Percentiles rank a stretch among this genome's conserved stretches.
These are phyloP conservation scores for Salvelinus fontinalis DNA, from an alignment of 2,113 vertebrate genomes.

Conservation along the genomic window DNA sequence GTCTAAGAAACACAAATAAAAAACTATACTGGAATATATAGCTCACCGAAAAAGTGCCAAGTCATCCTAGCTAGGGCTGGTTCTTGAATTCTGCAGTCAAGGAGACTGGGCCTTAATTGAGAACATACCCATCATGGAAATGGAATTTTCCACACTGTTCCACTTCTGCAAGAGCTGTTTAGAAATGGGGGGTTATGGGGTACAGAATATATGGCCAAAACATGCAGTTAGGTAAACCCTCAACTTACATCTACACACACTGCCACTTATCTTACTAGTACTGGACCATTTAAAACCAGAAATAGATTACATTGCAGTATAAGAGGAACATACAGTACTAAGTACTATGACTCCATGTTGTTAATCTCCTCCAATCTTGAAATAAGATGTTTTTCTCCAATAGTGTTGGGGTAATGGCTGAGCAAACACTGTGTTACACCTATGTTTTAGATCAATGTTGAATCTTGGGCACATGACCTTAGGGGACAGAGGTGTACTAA, in stretches of 20 bases:
- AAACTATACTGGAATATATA: not conserved
- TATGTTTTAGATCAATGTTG: too few species aligned
- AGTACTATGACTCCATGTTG: too few species aligned
- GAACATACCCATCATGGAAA: slow-evolving; percentile 50
- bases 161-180: not conserved
- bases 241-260: not conserved
- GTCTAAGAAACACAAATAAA: slow-evolving; percentile 7
- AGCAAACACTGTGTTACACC: too few species aligned
- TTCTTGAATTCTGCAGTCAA: slow-evolving; percentile 2
- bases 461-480: too few species aligned
- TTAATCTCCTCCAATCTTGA: too few species aligned
- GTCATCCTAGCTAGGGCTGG: slow-evolving; percentile 40
- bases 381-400: too few species aligned
- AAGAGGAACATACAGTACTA: too few species aligned
- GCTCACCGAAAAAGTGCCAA: slow-evolving; percentile 36
- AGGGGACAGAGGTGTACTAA: too few species aligned
- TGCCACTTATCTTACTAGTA: not conserved
- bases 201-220: not conserved
- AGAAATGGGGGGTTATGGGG: slow-evolving; percentile 6
- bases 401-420: too few species aligned
- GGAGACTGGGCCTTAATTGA: slow-evolving; percentile 43
- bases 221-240: slow-evolving; percentile 22
- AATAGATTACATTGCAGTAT: too few species aligned
- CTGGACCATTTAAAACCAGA: too few species aligned
- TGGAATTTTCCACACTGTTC: slow-evolving; percentile 35